Base-by-base conservation (phyloP, 2,113 vertebrate species). In the Nothobranchius furzeri region DNA sequence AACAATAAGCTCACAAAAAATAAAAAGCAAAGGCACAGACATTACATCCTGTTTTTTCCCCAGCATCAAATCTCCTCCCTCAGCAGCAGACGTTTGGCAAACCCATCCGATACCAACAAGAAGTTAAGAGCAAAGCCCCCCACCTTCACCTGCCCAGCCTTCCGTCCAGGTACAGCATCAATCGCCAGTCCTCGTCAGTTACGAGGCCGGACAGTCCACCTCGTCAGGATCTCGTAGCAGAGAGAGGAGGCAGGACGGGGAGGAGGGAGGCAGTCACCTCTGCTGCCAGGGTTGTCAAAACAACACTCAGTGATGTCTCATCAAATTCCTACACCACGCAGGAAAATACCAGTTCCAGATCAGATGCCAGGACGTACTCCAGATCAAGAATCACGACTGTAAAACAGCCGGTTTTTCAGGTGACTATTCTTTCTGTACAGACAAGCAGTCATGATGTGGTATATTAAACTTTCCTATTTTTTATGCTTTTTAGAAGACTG, bases 71-170 rank as follows among this genome's bases (percentile, higher is more conserved):
- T 59, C 65, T 79, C 43, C 76, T 82, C 20, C 68, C 68, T 25
- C 37, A 40, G 37, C 83, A 81, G 59, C 84, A 82, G 49, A 68
- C 68, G 1, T 30, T 17, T 9, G 24, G 46, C 6, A 90, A 87
- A 60, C 67, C 71, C 57, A 54, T 63, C 37, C 69, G 55, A 63
- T 56, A 40, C 37, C 67, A 6, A 25, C 54, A 49, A 51, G 53
- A 40, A 40, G 37, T 40, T 37, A 60, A 52, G 59, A 68, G 49
- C 30, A 76, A 70, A 52, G 76, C 79, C 11, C 78, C 79, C 52
- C 87, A 87, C 76, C 75, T 91, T 30, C 88, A 91, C 78, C 76
- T 92, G 62, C 86, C 89, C 10, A 25, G 51, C 37, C n/a, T 78
- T 43, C 89, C 88, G 53, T 30, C 45, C 67, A 85, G 85, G 20